phyloP scores from a whole-genome alignment of 2,888 invertebrate species.

The Apotomis turbidana region DNA sequence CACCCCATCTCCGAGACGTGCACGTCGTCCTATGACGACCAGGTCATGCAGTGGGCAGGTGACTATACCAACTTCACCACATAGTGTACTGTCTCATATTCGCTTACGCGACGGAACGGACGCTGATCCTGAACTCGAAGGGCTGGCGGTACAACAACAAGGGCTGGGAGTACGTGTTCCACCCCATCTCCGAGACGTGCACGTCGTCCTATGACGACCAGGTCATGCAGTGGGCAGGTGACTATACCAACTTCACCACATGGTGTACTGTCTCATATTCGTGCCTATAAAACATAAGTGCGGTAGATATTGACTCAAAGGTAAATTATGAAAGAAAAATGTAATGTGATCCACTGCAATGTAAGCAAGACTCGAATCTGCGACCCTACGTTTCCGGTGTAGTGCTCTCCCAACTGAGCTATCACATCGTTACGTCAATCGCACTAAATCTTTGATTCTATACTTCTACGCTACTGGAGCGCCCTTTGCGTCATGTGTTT shows the following conservation, averaged over 20 bases:
- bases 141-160: slow-evolving; percentile 97
- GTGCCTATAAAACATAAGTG: slow-evolving; percentile 57
- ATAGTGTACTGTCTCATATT: slow-evolving; percentile 97
- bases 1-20: slow-evolving; percentile 95
- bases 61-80: slow-evolving; percentile 93
- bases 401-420: too few species aligned
- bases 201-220: slow-evolving; percentile 86
- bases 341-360: too few species aligned
- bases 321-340: too few species aligned
- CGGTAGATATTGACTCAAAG: too few species aligned
- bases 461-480: too few species aligned
- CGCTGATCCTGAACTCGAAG: slow-evolving; percentile 95
- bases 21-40: slow-evolving; percentile 86
- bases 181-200: slow-evolving; percentile 95
- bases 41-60: slow-evolving; percentile 93
- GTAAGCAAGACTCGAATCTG: too few species aligned
- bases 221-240: slow-evolving; percentile 92
- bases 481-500: too few species aligned
- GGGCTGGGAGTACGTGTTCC: slow-evolving; percentile 97
- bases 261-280: slow-evolving; percentile 97
- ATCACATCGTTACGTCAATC: too few species aligned
- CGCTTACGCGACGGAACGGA: slow-evolving; percentile 96
- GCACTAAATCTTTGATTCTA: too few species aligned
- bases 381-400: too few species aligned
- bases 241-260: slow-evolving; percentile 94